A percentile compares a stretch with the other conserved stretches of the same genome.
Conservation (phyloP, 2,113 vertebrate genomes). For the Forbesichthys agassizii region DNA sequence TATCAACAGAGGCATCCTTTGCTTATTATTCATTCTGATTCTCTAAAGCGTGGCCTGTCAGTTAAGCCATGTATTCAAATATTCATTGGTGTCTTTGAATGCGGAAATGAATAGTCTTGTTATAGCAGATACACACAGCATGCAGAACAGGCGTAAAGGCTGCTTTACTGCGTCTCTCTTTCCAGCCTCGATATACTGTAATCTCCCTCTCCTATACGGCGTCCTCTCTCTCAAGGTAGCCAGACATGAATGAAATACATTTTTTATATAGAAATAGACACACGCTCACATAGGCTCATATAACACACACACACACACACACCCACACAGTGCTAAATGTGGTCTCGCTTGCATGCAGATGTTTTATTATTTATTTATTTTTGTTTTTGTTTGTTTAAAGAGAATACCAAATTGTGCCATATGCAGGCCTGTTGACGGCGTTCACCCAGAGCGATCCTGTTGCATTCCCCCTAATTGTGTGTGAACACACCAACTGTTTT, state of each 20-base stretch:
- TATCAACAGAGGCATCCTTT: constrained; percentile 47
- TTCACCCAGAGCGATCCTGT: constrained; percentile 54
- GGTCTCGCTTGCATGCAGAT: constrained; percentile 43
- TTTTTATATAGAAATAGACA: constrained; percentile 41
- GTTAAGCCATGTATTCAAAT: constrained; percentile 61
- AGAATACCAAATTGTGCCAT: constrained; percentile 70
- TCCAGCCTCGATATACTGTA: constrained; percentile 35
- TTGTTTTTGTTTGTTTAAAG: constrained; percentile 75
- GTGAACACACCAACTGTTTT: constrained; percentile 85
- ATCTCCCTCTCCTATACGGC: constrained; percentile 3
- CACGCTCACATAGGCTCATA: neutral
- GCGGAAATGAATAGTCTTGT: constrained; percentile 58
- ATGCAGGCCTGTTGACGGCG: constrained; percentile 41
- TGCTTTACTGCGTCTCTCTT: constrained; percentile 31
- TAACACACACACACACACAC: neutral
- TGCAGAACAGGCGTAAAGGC: constrained; percentile 46
- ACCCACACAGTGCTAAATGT: constrained; percentile 8
- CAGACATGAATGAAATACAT: constrained; percentile 20
- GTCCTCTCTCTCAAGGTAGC: constrained; percentile 42
- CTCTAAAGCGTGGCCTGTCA: constrained; percentile 59
- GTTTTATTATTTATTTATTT: constrained; percentile 12
- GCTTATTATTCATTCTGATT: constrained; percentile 60
- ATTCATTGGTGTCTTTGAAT: constrained; percentile 64
- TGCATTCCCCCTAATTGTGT: constrained; percentile 76
- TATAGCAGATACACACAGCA: constrained; percentile 37